These are phyloP conservation scores for Pandemis heparana DNA, from an alignment of 2,888 invertebrate species.

Conservation along the genomic window DNA sequence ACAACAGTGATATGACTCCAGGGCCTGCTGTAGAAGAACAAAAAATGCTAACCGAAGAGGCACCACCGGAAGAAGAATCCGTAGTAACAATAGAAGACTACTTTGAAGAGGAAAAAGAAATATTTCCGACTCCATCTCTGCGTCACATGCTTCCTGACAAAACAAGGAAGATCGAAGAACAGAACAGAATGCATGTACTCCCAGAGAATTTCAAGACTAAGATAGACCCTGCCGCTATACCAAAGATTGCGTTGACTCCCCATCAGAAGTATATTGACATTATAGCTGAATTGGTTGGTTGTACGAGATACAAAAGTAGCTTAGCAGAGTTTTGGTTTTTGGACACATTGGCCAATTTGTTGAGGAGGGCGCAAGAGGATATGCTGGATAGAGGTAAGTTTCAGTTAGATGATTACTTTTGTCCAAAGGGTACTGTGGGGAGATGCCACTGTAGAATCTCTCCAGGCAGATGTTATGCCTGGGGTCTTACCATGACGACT, in stretches of 20 bases:
- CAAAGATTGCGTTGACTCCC: conserved; percentile 65
- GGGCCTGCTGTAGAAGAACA: conserved; percentile 9
- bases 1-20: not conserved
- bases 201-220: conserved; percentile 66
- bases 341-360: conserved; percentile 76
- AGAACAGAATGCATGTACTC: conserved; percentile 70
- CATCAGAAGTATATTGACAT: conserved; percentile 73
- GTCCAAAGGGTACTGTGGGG: too few relatives aligned
- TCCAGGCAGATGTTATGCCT: too few relatives aligned
- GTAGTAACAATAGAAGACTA: conserved; percentile 51
- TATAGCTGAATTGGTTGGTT: conserved; percentile 71
- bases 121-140: conserved; percentile 73
- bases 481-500: too few relatives aligned
- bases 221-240: conserved; percentile 68
- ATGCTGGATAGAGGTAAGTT: conserved; percentile 64
- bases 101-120: conserved; percentile 53
- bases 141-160: conserved; percentile 66
- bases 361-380: conserved; percentile 75
- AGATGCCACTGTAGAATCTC: too few relatives aligned
- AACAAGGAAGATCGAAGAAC: conserved; percentile 61
- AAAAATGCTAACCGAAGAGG: conserved; percentile 47
- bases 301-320: conserved; percentile 69
- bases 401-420: not conserved
- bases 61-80: conserved; percentile 48
- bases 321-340: conserved; percentile 83